Percentiles rank a stretch among this genome's conserved stretches.
These are phyloP conservation scores for Cheilosia variabilis DNA, from an alignment of 2,888 invertebrate genomes.

Conservation along the genomic window DNA sequence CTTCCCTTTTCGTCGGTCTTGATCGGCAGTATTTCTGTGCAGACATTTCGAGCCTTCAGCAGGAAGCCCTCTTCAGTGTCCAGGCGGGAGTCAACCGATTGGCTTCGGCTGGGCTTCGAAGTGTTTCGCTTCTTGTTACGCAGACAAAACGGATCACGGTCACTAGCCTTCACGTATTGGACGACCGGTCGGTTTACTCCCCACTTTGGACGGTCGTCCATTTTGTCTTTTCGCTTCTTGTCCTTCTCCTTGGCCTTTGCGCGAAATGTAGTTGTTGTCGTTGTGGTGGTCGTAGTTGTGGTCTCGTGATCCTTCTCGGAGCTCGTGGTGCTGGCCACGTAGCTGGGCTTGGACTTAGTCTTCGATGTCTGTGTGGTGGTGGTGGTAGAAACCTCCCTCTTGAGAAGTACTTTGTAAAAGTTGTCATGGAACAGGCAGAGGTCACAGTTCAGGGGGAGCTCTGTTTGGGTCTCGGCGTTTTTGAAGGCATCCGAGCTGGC, in stretches of 20 bases:
- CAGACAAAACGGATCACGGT: constrained; percentile 92
- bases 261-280: constrained; percentile 82
- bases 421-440: constrained; percentile 83
- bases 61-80: constrained; percentile 81
- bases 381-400: constrained; percentile 83
- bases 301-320: constrained; percentile 80
- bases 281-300: constrained; percentile 82
- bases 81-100: constrained; percentile 81
- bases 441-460: constrained; percentile 82
- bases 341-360: constrained; percentile 72
- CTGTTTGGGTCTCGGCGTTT: constrained; percentile 83
- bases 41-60: constrained; percentile 82
- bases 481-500: constrained; percentile 27
- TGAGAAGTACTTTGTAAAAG: constrained; percentile 82
- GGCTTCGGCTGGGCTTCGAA: constrained; percentile 86
- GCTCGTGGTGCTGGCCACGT: constrained; percentile 76
- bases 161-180: constrained; percentile 94
- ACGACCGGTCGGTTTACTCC: constrained; percentile 90
- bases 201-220: constrained; percentile 90
- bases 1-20: constrained; percentile 83
- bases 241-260: constrained; percentile 80
- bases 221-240: constrained; percentile 79
- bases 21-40: constrained; percentile 83
- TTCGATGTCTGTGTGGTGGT: constrained; percentile 83
- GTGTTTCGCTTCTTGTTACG: constrained; percentile 86